A percentile compares a stretch with the other conserved stretches of the same genome.
These are phyloP conservation scores for Mesodorylaimus sp. DNA, from an alignment of 2,888 invertebrate genomes.

Conservation along the genomic window DNA sequence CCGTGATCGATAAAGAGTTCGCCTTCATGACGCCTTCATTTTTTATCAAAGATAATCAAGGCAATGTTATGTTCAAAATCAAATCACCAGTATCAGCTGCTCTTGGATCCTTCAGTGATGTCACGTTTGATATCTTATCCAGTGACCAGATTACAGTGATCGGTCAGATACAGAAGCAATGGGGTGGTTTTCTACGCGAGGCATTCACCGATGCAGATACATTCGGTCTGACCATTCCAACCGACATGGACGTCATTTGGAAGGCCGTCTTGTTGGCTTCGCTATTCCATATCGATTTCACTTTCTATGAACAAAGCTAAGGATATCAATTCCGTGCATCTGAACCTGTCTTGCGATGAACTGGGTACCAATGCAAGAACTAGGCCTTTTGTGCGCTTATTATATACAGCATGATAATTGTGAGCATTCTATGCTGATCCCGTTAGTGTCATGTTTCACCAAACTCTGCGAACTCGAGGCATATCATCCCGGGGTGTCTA, in stretches of 20 bases:
- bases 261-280: background rate
- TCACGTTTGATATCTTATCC: background rate
- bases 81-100: background rate
- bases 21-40: slow-evolving; percentile 2
- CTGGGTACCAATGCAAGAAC: too few relatives aligned
- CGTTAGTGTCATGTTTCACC: too few relatives aligned
- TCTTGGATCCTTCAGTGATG: background rate
- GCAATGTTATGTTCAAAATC: background rate
- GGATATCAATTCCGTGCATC: background rate
- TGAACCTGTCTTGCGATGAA: too few relatives aligned
- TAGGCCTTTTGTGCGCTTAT: too few relatives aligned
- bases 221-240: background rate
- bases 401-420: too few relatives aligned
- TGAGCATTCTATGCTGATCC: too few relatives aligned
- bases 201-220: slow-evolving; percentile 2
- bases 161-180: slow-evolving; percentile 1
- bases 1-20: background rate
- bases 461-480: too few relatives aligned
- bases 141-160: background rate
- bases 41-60: background rate
- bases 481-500: too few relatives aligned
- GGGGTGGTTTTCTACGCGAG: slow-evolving; percentile 1
- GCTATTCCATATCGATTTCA: background rate
- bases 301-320: slow-evolving; percentile 1
- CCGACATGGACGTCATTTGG: slow-evolving; percentile 4